Evolutionary conservation across 2,113 vertebrate genomes (phyloP).

Genomic region (Protobothrops mucrosquamatus): DNA sequence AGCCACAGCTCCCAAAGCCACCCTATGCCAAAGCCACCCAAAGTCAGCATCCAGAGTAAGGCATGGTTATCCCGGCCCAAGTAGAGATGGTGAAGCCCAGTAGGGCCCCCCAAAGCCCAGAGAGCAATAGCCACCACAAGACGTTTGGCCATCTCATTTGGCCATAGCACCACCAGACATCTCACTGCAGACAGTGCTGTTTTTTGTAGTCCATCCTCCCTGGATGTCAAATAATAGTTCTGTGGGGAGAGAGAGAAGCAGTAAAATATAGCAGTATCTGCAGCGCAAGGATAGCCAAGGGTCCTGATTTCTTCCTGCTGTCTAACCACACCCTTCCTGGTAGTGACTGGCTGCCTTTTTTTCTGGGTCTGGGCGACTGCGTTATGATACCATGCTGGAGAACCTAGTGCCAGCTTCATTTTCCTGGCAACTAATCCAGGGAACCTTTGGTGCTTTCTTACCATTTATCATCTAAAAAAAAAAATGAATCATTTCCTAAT

Average conservation of each 20-base stretch:
- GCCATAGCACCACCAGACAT: background rate
- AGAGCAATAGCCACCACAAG: conserved; percentile 79
- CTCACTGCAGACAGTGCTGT: rapidly evolving
- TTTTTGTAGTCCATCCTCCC: background rate
- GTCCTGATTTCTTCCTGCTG: background rate
- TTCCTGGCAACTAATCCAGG: background rate
- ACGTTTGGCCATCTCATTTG: conserved; percentile 76
- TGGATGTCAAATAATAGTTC: background rate
- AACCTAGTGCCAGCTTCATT: background rate
- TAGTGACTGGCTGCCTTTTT: background rate
- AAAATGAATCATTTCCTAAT: rapidly evolving
- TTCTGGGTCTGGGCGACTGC: background rate
- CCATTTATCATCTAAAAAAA: background rate
- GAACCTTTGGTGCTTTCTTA: background rate
- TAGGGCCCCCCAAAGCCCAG: conserved; percentile 83
- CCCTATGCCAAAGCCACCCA: conserved; percentile 84
- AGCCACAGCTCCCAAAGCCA: conserved; percentile 85
- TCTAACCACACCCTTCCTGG: background rate
- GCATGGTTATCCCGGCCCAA: conserved; percentile 86
- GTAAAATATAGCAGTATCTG: background rate
- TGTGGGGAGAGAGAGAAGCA: conserved; percentile 12
- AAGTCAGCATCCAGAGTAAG: conserved; percentile 86
- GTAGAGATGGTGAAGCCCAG: conserved; percentile 90
- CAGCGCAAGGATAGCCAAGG: background rate
- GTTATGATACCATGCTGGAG: background rate